Evolutionary conservation across 2,797 vertebrate species (phyloP).

Genomic region (Coregonus ussuriensis): DNA sequence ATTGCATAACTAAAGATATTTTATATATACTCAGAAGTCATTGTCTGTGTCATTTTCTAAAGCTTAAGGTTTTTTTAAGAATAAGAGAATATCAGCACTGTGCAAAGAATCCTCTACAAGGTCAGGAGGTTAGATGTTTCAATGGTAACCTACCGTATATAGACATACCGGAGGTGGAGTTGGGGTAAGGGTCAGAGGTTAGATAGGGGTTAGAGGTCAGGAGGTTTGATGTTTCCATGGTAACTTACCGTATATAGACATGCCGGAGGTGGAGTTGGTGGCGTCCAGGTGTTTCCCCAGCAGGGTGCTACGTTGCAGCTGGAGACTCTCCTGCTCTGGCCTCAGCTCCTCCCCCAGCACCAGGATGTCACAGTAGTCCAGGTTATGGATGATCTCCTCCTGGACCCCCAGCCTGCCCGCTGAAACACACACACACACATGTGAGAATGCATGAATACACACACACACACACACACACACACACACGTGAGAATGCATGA

Average conservation of each 20-base stretch:
- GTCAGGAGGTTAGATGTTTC: too few relatives aligned
- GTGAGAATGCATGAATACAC: slow-evolving; percentile 11
- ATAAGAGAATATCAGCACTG: too few relatives aligned
- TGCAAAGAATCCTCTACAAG: too few relatives aligned
- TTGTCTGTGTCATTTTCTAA: too few relatives aligned
- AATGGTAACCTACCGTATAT: neutral
- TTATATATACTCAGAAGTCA: too few relatives aligned
- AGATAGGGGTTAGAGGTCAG: neutral
- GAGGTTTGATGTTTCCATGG: neutral
- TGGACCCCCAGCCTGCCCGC: slow-evolving; percentile 74
- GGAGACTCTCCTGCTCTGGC: slow-evolving; percentile 85
- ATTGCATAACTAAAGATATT: too few relatives aligned
- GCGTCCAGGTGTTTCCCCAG: slow-evolving; percentile 89
- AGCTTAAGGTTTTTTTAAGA: too few relatives aligned
- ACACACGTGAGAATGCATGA: slow-evolving; percentile 5
- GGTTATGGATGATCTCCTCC: slow-evolving; percentile 90
- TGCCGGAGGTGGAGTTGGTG: slow-evolving; percentile 92
- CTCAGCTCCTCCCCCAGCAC: slow-evolving; percentile 87
- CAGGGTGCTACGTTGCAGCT: slow-evolving; percentile 79
- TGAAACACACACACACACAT: slow-evolving; percentile 50
- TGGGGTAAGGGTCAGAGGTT: neutral
- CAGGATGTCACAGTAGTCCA: slow-evolving; percentile 96
- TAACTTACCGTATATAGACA: slow-evolving; percentile 91
- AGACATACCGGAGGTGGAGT: slow-evolving; percentile 62
- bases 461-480: neutral